These are phyloP conservation scores for Arbacia lixula DNA, from an alignment of 53 echinoderm and acorn worm species.

Conservation along the genomic window DNA sequence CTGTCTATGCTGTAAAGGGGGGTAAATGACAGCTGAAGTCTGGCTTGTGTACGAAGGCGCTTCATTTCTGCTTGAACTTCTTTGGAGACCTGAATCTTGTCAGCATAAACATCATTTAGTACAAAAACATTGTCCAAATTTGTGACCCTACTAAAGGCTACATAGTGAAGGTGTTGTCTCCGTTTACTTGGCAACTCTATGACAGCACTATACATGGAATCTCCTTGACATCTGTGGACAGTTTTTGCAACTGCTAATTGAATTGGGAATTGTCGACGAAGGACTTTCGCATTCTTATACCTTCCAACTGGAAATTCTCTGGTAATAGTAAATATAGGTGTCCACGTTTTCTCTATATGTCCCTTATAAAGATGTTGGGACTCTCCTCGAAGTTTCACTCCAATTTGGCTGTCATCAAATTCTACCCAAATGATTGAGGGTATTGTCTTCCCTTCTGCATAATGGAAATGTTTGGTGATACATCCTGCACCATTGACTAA, in stretches of 20 bases:
- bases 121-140: conserved; percentile 4
- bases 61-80: conserved; percentile 1
- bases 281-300: conserved; percentile 22
- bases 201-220: conserved; percentile 17
- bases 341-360: background rate
- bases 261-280: conserved; percentile 22
- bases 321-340: conserved; percentile 13
- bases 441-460: background rate
- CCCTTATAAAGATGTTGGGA: background rate
- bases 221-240: conserved; percentile 24
- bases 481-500: conserved; percentile 39
- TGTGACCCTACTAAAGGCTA: conserved; percentile 16
- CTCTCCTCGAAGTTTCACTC: conserved; percentile 21
- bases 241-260: conserved; percentile 34
- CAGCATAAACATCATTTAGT: background rate
- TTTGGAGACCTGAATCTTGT: background rate
- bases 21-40: conserved; percentile 2
- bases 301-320: conserved; percentile 42
- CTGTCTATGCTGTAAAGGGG: background rate
- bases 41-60: background rate
- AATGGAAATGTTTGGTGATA: conserved; percentile 11
- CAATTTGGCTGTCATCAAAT: conserved; percentile 20
- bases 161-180: conserved; percentile 29
- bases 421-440: conserved; percentile 16
- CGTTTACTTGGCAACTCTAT: conserved; percentile 14